Conservation (phyloP, 1,140 invertebrate species). For the Zaprionus inermis region DNA sequence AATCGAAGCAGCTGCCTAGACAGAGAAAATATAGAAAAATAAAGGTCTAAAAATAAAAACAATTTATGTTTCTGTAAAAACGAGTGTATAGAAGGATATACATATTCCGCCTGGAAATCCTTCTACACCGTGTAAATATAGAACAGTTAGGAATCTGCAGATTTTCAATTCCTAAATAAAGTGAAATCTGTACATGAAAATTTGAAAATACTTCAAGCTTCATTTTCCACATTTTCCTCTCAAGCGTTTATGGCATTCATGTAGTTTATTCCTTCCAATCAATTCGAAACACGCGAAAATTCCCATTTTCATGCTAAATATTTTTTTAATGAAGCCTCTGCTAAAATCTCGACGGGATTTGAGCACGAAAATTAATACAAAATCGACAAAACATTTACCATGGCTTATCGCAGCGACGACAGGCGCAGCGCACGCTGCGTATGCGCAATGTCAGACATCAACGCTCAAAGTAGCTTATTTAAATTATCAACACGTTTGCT, state of each 20-base stretch:
- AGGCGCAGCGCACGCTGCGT: slow-evolving; percentile 66
- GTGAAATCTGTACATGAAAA: not conserved
- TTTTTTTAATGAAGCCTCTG: slow-evolving; percentile 69
- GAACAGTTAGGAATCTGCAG: too few species aligned
- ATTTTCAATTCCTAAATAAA: not conserved
- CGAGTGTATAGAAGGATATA: too few species aligned
- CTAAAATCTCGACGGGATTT: slow-evolving; percentile 74
- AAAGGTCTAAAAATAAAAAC: not conserved
- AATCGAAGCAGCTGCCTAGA: not conserved
- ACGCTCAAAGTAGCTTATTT: slow-evolving; percentile 77
- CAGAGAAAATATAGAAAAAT: not conserved
- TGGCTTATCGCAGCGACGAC: slow-evolving; percentile 70
- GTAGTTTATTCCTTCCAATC: not conserved
- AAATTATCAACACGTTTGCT: slow-evolving; percentile 79
- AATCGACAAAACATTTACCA: slow-evolving; percentile 80
- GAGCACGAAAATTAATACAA: slow-evolving; percentile 70
- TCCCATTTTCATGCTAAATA: slow-evolving; percentile 33
- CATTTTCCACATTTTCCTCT: not conserved
- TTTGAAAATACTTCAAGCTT: not conserved
- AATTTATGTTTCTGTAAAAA: not conserved
- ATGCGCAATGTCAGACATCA: slow-evolving; percentile 68
- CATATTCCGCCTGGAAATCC: too few species aligned
- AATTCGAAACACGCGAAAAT: slow-evolving; percentile 23
- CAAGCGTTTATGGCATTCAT: slow-evolving; percentile 11
- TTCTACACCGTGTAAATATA: too few species aligned